A percentile compares a stretch with the other conserved stretches of the same genome.
Conservation (phyloP, 2,113 vertebrate genomes). For the Mesitornis unicolor region DNA sequence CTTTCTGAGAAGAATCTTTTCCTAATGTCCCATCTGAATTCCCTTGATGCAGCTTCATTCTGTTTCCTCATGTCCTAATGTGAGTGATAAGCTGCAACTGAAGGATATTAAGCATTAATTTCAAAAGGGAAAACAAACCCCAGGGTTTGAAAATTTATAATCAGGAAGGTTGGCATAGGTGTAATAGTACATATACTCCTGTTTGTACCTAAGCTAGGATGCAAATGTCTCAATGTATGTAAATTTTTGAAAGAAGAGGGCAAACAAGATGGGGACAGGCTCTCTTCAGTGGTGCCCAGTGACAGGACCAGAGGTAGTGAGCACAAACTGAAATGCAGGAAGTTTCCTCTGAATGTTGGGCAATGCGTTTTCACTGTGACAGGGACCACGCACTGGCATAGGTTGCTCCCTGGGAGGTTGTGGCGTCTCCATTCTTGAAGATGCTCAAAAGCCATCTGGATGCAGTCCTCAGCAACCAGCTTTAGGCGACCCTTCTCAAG, state of each 20-base stretch:
- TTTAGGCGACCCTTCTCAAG: not conserved
- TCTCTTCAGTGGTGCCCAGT: not conserved
- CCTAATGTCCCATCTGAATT: not conserved
- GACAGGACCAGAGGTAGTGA: not conserved
- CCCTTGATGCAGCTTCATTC: not conserved
- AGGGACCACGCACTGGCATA: not conserved
- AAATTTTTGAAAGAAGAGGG: not conserved
- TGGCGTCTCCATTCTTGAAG: not conserved
- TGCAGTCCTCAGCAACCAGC: accelerated
- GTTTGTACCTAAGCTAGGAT: not conserved
- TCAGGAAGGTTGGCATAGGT: not conserved
- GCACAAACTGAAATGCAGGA: not conserved
- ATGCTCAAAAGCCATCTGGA: not conserved
- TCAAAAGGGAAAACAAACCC: not conserved
- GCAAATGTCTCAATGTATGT: not conserved
- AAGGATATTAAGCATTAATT: not conserved
- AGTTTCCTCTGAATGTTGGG: not conserved
- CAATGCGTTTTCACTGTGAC: accelerated
- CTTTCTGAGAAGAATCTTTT: not conserved
- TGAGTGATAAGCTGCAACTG: not conserved
- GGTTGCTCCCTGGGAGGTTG: not conserved
- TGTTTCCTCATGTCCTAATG: not conserved
- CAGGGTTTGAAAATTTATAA: accelerated
- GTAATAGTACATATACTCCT: not conserved
- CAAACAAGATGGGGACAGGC: not conserved